A percentile compares a stretch with the other conserved stretches of the same genome.
Conservation (phyloP, 2,888 invertebrate species). For the Smittia aterrima region DNA sequence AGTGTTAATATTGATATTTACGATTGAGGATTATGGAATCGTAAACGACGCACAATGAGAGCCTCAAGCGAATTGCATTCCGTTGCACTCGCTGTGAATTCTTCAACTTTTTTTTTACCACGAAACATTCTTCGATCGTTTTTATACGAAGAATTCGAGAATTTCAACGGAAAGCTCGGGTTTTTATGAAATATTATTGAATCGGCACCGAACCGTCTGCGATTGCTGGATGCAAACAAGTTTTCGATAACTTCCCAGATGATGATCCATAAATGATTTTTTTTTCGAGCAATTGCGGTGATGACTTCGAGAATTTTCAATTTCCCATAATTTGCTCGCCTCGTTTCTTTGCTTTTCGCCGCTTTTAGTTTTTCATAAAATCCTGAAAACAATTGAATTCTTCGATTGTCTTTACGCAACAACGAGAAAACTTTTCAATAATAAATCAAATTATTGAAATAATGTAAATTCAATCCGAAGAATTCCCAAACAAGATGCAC, state of each 20-base stretch:
- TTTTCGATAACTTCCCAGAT: neutral
- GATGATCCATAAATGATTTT: neutral
- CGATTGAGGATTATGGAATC: constrained; percentile 3
- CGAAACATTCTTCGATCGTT: too few species aligned
- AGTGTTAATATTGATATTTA: constrained; percentile 27
- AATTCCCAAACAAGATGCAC: constrained; percentile 32
- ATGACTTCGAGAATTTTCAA: neutral
- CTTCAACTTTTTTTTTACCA: too few species aligned
- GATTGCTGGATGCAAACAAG: neutral
- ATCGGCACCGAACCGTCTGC: constrained; percentile 2
- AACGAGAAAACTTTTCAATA: neutral
- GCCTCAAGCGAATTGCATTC: neutral
- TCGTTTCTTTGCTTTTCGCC: neutral
- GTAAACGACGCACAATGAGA: neutral
- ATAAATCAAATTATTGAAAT: neutral
- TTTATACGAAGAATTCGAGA: too few species aligned
- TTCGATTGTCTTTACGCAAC: neutral
- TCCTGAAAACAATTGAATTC: neutral
- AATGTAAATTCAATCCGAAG: neutral
- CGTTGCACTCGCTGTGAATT: neutral
- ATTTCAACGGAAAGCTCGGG: too few species aligned
- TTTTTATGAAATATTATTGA: neutral
- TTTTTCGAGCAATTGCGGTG: neutral
- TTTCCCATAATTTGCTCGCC: neutral
- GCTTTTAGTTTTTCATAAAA: neutral